Conservation (phyloP, 2,113 vertebrate species). For the Sporophila hypoxantha region DNA sequence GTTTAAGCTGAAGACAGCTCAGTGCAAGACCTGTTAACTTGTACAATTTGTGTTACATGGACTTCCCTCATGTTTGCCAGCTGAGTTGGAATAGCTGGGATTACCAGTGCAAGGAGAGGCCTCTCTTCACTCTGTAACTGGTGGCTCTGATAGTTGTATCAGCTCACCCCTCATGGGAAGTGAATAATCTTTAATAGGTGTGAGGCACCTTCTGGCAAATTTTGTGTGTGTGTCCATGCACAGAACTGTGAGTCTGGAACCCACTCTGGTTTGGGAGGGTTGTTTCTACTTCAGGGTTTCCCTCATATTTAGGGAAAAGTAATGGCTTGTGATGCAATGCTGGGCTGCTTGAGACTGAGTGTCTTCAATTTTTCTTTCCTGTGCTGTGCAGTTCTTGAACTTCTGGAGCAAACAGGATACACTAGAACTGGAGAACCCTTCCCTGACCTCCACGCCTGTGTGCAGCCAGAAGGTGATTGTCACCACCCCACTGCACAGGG, state of each 20-base stretch:
- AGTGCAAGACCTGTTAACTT: background rate
- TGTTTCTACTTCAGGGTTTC: background rate
- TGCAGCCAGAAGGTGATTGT: conserved; percentile 95
- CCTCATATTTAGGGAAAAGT: background rate
- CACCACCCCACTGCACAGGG: conserved; percentile 90
- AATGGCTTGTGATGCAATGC: background rate
- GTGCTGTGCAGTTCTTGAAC: conserved; percentile 85
- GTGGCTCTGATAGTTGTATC: background rate
- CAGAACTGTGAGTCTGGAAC: background rate
- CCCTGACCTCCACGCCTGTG: conserved; percentile 92
- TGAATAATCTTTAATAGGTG: background rate
- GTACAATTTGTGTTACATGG: background rate
- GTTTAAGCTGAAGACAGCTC: background rate
- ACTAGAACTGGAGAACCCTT: conserved; percentile 89
- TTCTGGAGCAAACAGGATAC: conserved; percentile 94
- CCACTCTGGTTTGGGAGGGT: background rate
- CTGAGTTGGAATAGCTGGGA: background rate
- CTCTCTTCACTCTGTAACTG: background rate
- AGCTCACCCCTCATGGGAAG: background rate
- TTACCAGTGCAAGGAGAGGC: background rate
- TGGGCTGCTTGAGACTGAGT: background rate
- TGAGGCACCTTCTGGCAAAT: background rate
- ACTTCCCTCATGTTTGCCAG: background rate
- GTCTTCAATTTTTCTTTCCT: background rate
- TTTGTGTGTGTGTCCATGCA: fast-evolving